Evolutionary conservation across 2,888 invertebrate genomes (phyloP), one percentile per base, ranked within the genome.

Genomic region (Scaptomyza reducta): DNA sequence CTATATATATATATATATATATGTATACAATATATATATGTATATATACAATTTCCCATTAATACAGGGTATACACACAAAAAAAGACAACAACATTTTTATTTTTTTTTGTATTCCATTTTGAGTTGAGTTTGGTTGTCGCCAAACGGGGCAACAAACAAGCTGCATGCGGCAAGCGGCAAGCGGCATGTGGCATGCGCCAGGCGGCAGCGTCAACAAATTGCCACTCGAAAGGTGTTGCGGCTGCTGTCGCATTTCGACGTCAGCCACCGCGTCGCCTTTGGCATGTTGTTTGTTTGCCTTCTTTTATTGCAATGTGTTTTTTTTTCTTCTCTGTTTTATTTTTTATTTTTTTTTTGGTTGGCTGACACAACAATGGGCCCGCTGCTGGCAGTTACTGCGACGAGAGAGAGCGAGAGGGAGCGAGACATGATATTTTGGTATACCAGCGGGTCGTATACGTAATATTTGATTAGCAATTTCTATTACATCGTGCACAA

Each of bases 171-270:
- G 54, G 59, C 47, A 47, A 18, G 58, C 59, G 55, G 61, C 56
- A 54, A 18, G 58, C 59, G 55, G 61, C 56, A 54, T 58, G 49
- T 63, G 45, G 53, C 69, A 77, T 40, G 59, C 49, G 54, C 50
- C 66, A 51, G 58, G 50, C 72, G 60, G 60, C 76, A 78, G 77
- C 79, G 70, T 51, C 84, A 87, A 85, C 84, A 85, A 85, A 85
- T 85, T 85, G 84, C 85, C 84, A 85, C 84, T 85, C 84, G 77
- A 87, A 85, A 85, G 84, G 84, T 85, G 84, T 84, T 87, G 81
- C 65, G 57, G 79, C 70, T 72, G 75, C 80, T 79, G 83, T 71
- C 59, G 78, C 56, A 59, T 55, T 65, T 45, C 47, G 67, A 47
- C 74, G 68, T 61, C 57, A 47, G 7, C 31, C 41, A 38, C 58